Evolutionary conservation across 37 sponge, comb jelly and placozoan species (phyloP).

Genomic region (Beroe forskalii): DNA sequence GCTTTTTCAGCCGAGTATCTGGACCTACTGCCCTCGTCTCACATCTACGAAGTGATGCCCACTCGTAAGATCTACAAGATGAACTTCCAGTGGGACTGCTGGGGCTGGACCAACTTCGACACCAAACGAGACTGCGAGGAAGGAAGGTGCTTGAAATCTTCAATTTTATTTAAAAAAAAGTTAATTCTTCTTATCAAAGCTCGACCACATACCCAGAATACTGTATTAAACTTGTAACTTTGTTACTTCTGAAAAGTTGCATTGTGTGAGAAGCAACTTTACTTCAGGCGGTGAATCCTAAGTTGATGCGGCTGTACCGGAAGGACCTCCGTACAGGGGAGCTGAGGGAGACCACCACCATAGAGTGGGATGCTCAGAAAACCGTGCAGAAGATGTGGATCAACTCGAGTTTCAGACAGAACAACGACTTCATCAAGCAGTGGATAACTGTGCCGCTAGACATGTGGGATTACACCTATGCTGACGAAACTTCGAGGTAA

Average conservation of each 20-base stretch:
- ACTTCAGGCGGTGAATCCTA: background rate
- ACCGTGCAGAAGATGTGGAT: conserved; percentile 30
- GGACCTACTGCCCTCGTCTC: background rate
- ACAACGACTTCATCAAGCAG: conserved; percentile 51
- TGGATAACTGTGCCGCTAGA: conserved; percentile 56
- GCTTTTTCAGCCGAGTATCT: conserved; percentile 27
- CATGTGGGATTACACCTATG: conserved; percentile 43
- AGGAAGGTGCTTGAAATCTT: background rate
- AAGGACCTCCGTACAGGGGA: conserved; percentile 24
- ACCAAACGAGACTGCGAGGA: background rate
- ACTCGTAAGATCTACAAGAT: conserved; percentile 57
- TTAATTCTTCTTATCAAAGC: too few species aligned
- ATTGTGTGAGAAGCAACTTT: too few species aligned
- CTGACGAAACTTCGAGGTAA: background rate
- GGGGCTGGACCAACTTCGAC: background rate
- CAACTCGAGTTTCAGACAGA: conserved; percentile 42
- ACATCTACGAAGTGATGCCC: conserved; percentile 54
- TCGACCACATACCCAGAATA: too few species aligned
- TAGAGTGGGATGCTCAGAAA: conserved; percentile 21
- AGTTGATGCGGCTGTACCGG: conserved; percentile 36
- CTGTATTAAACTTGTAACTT: too few species aligned
- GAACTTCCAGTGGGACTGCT: conserved; percentile 51
- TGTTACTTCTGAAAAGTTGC: too few species aligned
- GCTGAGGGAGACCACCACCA: conserved; percentile 22
- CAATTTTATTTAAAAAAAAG: too few species aligned